Evolutionary conservation across 2,797 vertebrate species (phyloP), one percentile per base, ranked within the genome.

Genomic region (Bovichtus variegatus): DNA sequence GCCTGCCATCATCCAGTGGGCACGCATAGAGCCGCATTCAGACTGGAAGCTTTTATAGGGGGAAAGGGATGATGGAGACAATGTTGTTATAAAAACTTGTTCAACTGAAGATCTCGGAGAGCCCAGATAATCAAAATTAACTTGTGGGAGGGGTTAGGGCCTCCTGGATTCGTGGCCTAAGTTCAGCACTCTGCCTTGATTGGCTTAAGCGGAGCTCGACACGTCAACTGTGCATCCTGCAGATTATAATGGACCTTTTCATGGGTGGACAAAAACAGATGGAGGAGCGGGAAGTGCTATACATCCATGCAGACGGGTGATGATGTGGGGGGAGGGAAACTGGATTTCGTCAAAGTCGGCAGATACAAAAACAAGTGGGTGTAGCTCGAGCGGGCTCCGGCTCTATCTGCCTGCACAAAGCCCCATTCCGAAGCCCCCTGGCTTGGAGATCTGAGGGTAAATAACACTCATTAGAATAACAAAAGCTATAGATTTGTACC

Each of bases 41-140:
- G 90, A 92, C 87, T 90, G 87, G 86, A 84, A 89, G 90, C 93
- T 95, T 95, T 96, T 95, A 85, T 84, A 34, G 70, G 80, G 62
- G 51, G 66, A 74, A 66, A 72, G 65, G 71, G 80, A 77, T 58
- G 83, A 85, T 80, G 66, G 87, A 95, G 94, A 96, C 94, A 95
- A 96, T 92, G 95, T 94, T 94, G 93, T 94, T 94, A 78, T 91
- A 95, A 91, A 96, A 96, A 96, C 92, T 93, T 94, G 92, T 93
- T 94, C 91, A 88, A 93, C 94, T 95, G 92, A 95, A 95, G 93
- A 93, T 86, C 88, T 90, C 77, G 68, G 78, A 86, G 79, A 82
- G 83, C 74, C 71, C 81, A 90, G 82, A 93, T 92, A 90, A 93
- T 90, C 79, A 86, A 91, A 93, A 89, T 89, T 38, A 83, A 86